phyloP scores from a whole-genome alignment of 2,113 vertebrate genomes.

The Bambusicola thoracicus region DNA sequence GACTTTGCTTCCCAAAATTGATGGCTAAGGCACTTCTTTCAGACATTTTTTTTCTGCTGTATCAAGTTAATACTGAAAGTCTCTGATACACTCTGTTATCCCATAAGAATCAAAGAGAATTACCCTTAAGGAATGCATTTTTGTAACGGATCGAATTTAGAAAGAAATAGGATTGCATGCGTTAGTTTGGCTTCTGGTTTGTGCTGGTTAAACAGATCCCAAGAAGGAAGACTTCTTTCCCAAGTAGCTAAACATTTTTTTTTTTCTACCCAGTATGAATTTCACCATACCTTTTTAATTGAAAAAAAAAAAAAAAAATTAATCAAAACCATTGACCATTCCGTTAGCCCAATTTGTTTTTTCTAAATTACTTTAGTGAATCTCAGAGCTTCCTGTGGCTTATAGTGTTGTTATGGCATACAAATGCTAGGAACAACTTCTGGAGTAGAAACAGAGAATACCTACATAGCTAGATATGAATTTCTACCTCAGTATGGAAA shows the following conservation, averaged over 20 bases:
- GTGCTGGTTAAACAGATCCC: background rate
- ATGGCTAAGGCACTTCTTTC: background rate
- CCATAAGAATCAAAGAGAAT: background rate
- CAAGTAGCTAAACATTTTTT: constrained; percentile 1
- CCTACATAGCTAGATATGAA: background rate
- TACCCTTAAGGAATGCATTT: background rate
- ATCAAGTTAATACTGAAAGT: background rate
- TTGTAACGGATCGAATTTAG: background rate
- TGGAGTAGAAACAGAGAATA: background rate
- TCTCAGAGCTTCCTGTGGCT: background rate
- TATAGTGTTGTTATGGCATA: background rate
- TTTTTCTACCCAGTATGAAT: background rate
- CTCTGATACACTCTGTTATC: background rate
- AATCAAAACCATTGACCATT: background rate
- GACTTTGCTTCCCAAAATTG: background rate
- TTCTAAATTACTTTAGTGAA: background rate
- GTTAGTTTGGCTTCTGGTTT: background rate
- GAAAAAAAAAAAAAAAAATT: background rate
- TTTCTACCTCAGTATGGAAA: background rate
- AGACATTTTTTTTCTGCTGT: background rate
- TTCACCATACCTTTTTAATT: background rate
- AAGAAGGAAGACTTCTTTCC: background rate
- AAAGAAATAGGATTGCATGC: background rate
- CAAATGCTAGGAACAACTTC: background rate
- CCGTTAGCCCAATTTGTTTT: background rate